Conservation (phyloP, 2,888 invertebrate genomes). For the Dysmachus trigonus region DNA sequence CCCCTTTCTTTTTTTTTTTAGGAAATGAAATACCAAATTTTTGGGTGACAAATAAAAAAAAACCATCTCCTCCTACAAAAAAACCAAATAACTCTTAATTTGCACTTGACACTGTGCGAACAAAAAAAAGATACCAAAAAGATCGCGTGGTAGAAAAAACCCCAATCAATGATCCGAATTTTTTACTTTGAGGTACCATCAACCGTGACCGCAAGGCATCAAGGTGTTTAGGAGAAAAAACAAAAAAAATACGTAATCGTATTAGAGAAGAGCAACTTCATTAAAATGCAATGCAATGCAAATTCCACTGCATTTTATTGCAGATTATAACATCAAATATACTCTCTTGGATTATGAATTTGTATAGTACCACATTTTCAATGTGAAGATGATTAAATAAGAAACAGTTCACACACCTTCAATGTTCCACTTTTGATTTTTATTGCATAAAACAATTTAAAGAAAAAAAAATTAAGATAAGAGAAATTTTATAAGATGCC, state of each 20-base stretch:
- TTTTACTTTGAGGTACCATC: not conserved
- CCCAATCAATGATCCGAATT: not conserved
- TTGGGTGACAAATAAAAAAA: not conserved
- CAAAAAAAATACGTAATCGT: not conserved
- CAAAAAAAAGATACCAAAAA: not conserved
- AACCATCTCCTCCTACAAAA: not conserved
- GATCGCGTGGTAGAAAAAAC: not conserved
- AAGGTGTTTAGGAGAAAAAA: not conserved
- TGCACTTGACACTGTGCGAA: not conserved
- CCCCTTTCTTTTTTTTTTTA: not conserved
- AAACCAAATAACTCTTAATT: not conserved
- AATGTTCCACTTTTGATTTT: conserved; percentile 1
- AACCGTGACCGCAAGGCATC: not conserved
- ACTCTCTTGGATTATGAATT: not conserved
- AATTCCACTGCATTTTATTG: not conserved
- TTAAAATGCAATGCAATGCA: not conserved
- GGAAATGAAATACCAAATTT: not conserved
- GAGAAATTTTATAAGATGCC: not conserved
- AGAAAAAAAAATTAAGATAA: not conserved
- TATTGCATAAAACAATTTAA: not conserved
- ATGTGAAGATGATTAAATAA: not conserved
- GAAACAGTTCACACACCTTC: not conserved
- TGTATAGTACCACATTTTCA: not conserved
- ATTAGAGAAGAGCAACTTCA: not conserved
- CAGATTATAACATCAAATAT: not conserved